A percentile compares a stretch with the other conserved stretches of the same genome.
Conservation (phyloP, 2,888 invertebrate species). For the Scelioninae gen. 2 region DNA sequence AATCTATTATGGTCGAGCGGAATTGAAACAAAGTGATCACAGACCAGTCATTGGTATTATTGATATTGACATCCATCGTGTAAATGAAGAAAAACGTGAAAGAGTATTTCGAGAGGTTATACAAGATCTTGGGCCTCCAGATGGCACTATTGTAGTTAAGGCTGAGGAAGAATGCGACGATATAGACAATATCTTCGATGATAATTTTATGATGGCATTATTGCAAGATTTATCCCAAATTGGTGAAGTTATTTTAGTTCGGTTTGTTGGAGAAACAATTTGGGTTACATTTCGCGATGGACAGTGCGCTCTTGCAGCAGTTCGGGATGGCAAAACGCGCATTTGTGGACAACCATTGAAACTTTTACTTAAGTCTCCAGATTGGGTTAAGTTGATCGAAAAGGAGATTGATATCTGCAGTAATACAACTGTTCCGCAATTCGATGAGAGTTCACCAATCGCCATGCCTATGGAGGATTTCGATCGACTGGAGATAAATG, state of each 20-base stretch:
- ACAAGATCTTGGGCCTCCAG: constrained; percentile 93
- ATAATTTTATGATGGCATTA: constrained; percentile 86
- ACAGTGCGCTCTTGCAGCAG: constrained; percentile 78
- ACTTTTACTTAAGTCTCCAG: constrained; percentile 87
- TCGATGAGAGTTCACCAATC: constrained; percentile 71
- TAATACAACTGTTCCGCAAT: constrained; percentile 89
- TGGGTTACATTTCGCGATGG: constrained; percentile 94
- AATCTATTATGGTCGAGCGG: constrained; percentile 93
- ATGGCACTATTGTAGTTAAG: constrained; percentile 92
- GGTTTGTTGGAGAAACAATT: constrained; percentile 92
- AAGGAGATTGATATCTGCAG: constrained; percentile 90
- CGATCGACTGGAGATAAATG: constrained; percentile 75
- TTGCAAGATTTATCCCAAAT: constrained; percentile 88
- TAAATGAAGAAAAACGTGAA: constrained; percentile 86
- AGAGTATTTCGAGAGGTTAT: constrained; percentile 90
- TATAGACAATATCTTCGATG: constrained; percentile 83
- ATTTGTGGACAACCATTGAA: constrained; percentile 82
- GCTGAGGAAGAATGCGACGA: constrained; percentile 77
- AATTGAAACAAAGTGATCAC: constrained; percentile 98
- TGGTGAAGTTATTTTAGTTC: constrained; percentile 92
- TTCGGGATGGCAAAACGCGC: constrained; percentile 77
- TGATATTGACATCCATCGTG: constrained; percentile 89
- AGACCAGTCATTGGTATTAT: constrained; percentile 95
- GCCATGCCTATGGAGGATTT: constrained; percentile 74
- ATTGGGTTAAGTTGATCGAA: constrained; percentile 89